Percentiles rank a stretch among this genome's conserved stretches.
Conservation (phyloP, 1,140 invertebrate genomes). For the Drosophila bipectinata region DNA sequence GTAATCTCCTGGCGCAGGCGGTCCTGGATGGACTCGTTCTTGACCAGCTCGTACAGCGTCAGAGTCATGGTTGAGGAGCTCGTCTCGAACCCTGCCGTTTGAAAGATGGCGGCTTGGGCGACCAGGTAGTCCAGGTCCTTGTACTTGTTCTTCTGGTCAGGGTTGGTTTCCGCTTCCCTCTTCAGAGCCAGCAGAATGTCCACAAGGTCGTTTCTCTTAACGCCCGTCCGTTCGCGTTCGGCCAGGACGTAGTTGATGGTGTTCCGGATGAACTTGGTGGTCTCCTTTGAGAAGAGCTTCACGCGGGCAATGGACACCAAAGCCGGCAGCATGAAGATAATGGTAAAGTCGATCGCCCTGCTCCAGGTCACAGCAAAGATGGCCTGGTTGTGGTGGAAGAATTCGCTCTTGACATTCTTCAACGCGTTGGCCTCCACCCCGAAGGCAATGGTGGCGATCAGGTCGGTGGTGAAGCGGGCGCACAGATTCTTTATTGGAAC, state of each 20-base stretch:
- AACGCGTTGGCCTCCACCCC: conserved; percentile 86
- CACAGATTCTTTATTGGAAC: conserved; percentile 79
- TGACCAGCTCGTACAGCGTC: conserved; percentile 88
- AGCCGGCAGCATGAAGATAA: conserved; percentile 83
- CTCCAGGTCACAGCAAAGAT: conserved; percentile 85
- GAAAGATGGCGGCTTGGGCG: conserved; percentile 89
- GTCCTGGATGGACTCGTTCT: conserved; percentile 88
- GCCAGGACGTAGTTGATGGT: conserved; percentile 73
- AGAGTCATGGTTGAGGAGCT: conserved; percentile 89
- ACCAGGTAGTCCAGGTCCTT: conserved; percentile 84
- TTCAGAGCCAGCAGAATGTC: conserved; percentile 83
- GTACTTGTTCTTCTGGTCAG: conserved; percentile 11
- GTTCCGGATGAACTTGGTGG: conserved; percentile 64
- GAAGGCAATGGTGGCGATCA: conserved; percentile 86
- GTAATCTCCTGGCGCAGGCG: conserved; percentile 87
- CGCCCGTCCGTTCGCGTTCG: conserved; percentile 65
- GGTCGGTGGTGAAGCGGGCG: conserved; percentile 86
- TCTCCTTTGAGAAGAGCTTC: conserved; percentile 61
- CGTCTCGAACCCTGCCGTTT: conserved; percentile 91
- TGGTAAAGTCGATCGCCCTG: conserved; percentile 84
- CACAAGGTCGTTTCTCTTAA: conserved; percentile 83
- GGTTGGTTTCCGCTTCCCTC: conserved; percentile 46
- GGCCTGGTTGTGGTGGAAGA: conserved; percentile 77
- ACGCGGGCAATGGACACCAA: conserved; percentile 47
- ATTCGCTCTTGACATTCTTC: conserved; percentile 84